phyloP scores from a whole-genome alignment of 2,113 vertebrate genomes.

The Gobio gobio region DNA sequence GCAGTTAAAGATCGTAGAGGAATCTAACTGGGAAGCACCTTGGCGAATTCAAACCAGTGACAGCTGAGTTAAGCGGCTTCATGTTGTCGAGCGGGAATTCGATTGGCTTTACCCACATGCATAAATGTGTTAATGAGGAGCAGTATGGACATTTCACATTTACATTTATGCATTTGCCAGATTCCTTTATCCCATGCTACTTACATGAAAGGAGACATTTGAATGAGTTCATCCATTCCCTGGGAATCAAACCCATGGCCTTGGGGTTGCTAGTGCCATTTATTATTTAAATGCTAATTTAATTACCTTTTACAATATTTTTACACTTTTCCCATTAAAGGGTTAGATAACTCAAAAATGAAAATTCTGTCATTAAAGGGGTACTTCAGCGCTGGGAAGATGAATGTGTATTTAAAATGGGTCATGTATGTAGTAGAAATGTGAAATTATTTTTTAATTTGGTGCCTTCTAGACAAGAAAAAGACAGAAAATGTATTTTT shows the following conservation, averaged over 20 bases:
- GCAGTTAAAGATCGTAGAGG: conserved; percentile 5
- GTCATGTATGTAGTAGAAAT: too few relatives aligned
- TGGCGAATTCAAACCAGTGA: conserved; percentile 5
- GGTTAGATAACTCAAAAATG: too few relatives aligned
- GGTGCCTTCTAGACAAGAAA: too few relatives aligned
- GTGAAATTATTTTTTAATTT: too few relatives aligned
- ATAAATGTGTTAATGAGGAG: not conserved
- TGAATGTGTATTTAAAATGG: too few relatives aligned
- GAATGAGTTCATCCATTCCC: not conserved
- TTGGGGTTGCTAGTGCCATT: not conserved
- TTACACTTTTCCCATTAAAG: not conserved
- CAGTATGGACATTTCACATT: not conserved
- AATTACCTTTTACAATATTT: not conserved
- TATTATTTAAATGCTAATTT: not conserved
- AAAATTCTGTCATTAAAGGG: too few relatives aligned
- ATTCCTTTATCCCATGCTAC: not conserved
- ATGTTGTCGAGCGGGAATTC: not conserved
- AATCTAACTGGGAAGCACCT: conserved; percentile 14
- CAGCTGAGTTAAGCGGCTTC: not conserved
- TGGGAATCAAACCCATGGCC: not conserved
- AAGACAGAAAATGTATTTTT: too few relatives aligned
- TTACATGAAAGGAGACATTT: not conserved
- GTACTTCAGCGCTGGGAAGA: too few relatives aligned
- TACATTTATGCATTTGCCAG: not conserved
- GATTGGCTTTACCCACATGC: not conserved